A percentile compares a stretch with the other conserved stretches of the same genome.
phyloP scores from a whole-genome alignment of 2,797 vertebrate genomes.

The Xenentodon cancila region DNA sequence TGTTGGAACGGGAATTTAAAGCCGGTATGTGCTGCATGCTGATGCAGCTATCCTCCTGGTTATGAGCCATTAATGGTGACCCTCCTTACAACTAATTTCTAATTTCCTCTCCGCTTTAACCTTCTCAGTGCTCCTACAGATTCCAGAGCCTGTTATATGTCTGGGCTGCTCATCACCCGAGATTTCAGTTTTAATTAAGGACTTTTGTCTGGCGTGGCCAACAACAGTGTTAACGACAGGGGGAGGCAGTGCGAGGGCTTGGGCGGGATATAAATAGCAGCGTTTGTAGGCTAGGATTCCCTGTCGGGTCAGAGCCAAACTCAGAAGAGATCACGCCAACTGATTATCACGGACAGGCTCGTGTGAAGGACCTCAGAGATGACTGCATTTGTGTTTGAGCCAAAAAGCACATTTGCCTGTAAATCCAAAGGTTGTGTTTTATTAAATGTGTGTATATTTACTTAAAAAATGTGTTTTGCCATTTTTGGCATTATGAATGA shows the following conservation, averaged over 20 bases:
- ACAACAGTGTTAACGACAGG: slow-evolving; percentile 57
- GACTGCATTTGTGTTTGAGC: slow-evolving; percentile 2
- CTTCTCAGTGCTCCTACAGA: slow-evolving; percentile 8
- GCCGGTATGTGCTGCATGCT: not conserved
- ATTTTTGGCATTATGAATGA: no score
- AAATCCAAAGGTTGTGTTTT: slow-evolving; percentile 5
- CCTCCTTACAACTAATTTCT: slow-evolving; percentile 23
- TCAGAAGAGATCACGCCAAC: slow-evolving; percentile 51
- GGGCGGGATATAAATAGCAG: slow-evolving; percentile 74
- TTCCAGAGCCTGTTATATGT: slow-evolving; percentile 26
- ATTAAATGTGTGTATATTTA: not conserved
- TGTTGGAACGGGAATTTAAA: slow-evolving; percentile 4
- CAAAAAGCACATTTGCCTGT: not conserved
- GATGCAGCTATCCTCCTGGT: slow-evolving; percentile 1
- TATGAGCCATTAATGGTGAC: slow-evolving; percentile 34
- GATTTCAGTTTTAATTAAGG: slow-evolving; percentile 67
- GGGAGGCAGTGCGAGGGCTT: slow-evolving; percentile 52
- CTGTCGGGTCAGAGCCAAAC: slow-evolving; percentile 63
- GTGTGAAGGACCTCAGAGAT: slow-evolving; percentile 16
- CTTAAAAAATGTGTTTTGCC: not conserved
- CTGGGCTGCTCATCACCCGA: slow-evolving; percentile 14
- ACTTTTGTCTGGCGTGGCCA: slow-evolving; percentile 60
- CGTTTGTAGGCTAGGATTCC: slow-evolving; percentile 75
- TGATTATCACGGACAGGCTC: slow-evolving; percentile 65
- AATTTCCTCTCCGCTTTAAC: slow-evolving; percentile 16